Evolutionary conservation across 2,113 vertebrate species (phyloP).

Genomic region (Antigone vipio): DNA sequence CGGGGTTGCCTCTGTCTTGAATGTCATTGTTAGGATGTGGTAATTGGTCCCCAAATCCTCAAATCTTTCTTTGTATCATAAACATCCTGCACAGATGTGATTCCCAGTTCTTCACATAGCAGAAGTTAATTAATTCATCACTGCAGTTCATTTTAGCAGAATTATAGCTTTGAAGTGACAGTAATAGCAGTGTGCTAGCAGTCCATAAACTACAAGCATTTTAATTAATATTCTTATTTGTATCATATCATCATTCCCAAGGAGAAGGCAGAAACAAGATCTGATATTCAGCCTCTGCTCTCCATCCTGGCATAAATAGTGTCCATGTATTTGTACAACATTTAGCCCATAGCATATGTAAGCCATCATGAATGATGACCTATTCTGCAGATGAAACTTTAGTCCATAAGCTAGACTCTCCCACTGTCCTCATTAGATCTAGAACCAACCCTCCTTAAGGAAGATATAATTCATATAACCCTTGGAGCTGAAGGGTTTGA

Average conservation of each 20-base stretch:
- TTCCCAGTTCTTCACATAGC: not conserved
- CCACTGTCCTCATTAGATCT: not conserved
- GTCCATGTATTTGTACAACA: not conserved
- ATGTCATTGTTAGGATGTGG: not conserved
- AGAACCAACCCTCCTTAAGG: not conserved
- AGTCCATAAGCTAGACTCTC: not conserved
- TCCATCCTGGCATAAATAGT: not conserved
- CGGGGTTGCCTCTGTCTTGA: not conserved
- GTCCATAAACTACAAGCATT: not conserved
- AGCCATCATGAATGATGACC: not conserved
- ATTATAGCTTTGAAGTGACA: not conserved
- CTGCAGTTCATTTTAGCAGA: not conserved
- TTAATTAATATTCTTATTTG: not conserved
- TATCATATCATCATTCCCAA: not conserved
- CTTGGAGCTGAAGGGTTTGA: not conserved
- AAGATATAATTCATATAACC: not conserved
- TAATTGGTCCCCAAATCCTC: not conserved
- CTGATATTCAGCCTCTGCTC: not conserved
- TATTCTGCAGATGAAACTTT: not conserved
- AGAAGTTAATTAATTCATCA: constrained; percentile 7
- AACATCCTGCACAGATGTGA: constrained; percentile 7
- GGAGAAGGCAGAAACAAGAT: not conserved
- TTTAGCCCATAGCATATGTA: not conserved
- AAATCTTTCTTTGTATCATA: not conserved
- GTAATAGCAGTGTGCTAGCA: not conserved